phyloP scores from a whole-genome alignment of 2,113 vertebrate species.

The Malurus melanocephalus region DNA sequence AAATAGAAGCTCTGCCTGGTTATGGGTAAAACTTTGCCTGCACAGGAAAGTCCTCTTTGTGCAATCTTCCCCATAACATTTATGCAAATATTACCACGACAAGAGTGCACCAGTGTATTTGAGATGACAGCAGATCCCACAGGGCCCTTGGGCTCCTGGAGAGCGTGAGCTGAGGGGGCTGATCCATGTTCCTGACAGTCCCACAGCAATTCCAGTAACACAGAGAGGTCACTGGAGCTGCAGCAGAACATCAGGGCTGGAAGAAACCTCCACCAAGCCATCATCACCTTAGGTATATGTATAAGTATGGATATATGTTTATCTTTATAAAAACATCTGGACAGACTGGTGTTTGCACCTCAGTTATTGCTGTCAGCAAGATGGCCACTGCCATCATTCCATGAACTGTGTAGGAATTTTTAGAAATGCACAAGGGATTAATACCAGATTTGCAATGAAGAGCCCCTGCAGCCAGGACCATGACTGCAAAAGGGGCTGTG shows the following conservation, averaged over 20 bases:
- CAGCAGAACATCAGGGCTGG: background rate
- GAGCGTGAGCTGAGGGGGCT: background rate
- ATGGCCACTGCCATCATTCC: background rate
- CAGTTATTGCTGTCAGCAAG: background rate
- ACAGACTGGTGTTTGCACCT: background rate
- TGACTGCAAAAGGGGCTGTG: background rate
- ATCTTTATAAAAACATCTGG: background rate
- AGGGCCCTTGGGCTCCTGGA: background rate
- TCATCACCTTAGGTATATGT: background rate
- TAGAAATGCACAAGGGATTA: background rate
- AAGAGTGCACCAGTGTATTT: background rate
- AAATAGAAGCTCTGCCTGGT: background rate
- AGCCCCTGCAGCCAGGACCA: background rate
- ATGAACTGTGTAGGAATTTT: background rate
- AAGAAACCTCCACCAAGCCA: rapidly evolving
- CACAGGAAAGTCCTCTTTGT: background rate
- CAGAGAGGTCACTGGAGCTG: background rate
- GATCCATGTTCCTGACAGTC: background rate
- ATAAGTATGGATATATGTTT: background rate
- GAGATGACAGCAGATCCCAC: background rate
- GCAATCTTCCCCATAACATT: background rate
- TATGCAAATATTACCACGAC: background rate
- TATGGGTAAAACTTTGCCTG: background rate
- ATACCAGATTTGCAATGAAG: background rate
- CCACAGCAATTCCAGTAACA: background rate